phyloP scores from a whole-genome alignment of 2,888 invertebrate species.

The Acrobasis suavella region DNA sequence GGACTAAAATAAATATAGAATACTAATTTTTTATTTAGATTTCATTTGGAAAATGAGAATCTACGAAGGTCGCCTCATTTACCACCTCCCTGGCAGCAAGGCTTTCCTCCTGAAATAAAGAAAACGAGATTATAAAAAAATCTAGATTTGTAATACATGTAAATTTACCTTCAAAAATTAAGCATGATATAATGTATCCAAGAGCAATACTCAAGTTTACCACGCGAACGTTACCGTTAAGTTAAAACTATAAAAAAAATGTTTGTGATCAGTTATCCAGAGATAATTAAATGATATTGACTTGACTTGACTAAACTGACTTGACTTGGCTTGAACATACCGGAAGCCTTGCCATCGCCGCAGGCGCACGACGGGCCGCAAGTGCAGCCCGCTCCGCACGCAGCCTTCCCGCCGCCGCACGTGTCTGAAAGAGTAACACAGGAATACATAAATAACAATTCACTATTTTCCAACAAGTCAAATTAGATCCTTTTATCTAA shows the following conservation, averaged over 20 bases:
- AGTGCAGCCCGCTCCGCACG: constrained; percentile 80
- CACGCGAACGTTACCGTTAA: no score
- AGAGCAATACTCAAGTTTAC: no score
- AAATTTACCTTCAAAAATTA: no score
- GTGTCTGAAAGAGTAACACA: constrained; percentile 62
- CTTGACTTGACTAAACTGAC: no score
- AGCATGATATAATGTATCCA: no score
- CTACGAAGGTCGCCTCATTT: constrained; percentile 41
- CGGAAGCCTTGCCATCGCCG: constrained; percentile 59
- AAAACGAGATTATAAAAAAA: constrained; percentile 17
- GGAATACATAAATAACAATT: background rate
- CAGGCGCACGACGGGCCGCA: constrained; percentile 83
- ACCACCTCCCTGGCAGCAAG: constrained; percentile 67
- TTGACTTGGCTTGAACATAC: constrained; percentile 30
- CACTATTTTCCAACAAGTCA: no score
- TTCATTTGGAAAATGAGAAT: constrained; percentile 35
- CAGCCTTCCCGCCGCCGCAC: constrained; percentile 75
- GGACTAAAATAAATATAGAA: constrained; percentile 39
- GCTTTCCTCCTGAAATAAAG: constrained; percentile 65
- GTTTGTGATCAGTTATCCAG: no score
- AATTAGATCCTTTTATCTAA: no score
- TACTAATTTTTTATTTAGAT: constrained; percentile 39
- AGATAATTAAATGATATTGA: no score
- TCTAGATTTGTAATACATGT: no score
- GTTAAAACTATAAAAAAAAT: no score